Conservation (phyloP, 2,113 vertebrate genomes). For the Pelecanoides urinatrix region DNA sequence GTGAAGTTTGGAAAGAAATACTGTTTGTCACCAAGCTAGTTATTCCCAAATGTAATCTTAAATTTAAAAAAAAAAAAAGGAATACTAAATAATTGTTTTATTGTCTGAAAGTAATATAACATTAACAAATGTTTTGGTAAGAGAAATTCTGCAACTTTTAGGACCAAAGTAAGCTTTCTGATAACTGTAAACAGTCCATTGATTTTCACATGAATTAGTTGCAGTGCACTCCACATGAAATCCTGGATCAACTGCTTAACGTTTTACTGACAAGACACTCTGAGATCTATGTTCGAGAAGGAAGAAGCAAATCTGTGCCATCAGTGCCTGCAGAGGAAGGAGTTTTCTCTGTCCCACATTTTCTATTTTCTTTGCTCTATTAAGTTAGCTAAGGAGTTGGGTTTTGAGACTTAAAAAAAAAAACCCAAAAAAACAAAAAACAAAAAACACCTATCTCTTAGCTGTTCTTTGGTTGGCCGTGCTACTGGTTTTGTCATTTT, state of each 20-base stretch:
- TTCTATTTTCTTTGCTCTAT: neutral
- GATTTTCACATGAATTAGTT: neutral
- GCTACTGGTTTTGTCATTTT: neutral
- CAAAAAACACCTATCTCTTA: no score
- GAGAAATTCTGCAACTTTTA: neutral
- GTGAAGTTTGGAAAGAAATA: neutral
- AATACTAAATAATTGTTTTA: neutral
- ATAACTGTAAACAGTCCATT: neutral
- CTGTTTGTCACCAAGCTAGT: neutral
- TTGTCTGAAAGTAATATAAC: neutral
- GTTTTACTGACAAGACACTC: neutral
- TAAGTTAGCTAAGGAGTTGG: neutral
- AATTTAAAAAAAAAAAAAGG: neutral
- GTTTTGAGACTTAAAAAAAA: neutral
- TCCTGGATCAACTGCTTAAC: accelerated
- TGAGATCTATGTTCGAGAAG: neutral
- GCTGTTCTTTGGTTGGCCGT: neutral
- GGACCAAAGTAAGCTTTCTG: neutral
- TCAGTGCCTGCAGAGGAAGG: neutral
- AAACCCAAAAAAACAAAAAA: no score
- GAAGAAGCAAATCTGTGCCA: neutral
- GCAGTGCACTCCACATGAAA: neutral
- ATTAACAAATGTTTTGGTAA: neutral
- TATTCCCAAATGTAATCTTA: neutral
- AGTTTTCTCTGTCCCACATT: neutral